Percentiles rank a stretch among this genome's conserved stretches.
phyloP scores from a whole-genome alignment of 2,888 invertebrate species.

The Molanna angustata region DNA sequence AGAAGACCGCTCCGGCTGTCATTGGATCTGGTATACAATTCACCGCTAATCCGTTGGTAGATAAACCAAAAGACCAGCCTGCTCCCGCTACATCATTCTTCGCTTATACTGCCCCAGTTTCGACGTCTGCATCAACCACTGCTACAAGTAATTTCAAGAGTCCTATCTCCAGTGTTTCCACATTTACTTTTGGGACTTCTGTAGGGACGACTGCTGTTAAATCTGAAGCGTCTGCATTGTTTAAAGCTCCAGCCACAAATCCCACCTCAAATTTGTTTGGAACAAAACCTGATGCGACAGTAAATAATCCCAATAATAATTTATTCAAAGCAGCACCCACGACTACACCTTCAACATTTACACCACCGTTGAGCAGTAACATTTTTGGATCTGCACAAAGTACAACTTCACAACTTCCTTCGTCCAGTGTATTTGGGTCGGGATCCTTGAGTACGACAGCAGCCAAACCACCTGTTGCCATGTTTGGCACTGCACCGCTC shows the following conservation, averaged over 20 bases:
- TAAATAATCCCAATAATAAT: neutral
- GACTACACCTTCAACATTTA: conserved; percentile 15
- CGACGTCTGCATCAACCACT: conserved; percentile 2
- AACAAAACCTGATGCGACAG: conserved; percentile 10
- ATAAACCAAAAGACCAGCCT: conserved; percentile 23
- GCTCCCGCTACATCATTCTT: conserved; percentile 10
- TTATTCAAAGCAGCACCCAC: conserved; percentile 11
- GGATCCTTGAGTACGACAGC: conserved; percentile 2
- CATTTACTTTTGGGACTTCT: conserved; percentile 40
- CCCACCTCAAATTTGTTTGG: conserved; percentile 18
- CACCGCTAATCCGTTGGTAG: neutral
- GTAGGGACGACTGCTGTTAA: conserved; percentile 32
- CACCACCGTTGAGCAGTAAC: conserved; percentile 8
- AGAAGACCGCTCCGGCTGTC: neutral
- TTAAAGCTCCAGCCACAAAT: conserved; percentile 6
- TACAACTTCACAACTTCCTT: neutral
- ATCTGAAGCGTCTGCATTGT: conserved; percentile 10
- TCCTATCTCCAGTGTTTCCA: conserved; percentile 35
- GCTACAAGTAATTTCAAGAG: conserved; percentile 17
- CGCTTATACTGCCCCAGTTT: conserved; percentile 14
- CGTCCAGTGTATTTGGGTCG: conserved; percentile 19
- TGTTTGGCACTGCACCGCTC: conserved; percentile 16
- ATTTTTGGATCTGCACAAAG: conserved; percentile 18
- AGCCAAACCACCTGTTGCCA: conserved; percentile 10
- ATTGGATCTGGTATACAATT: conserved; percentile 14